Evolutionary conservation across 1,140 invertebrate species (phyloP), one percentile per base, ranked within the genome.

Genomic region (Drosophila fuyamai): DNA sequence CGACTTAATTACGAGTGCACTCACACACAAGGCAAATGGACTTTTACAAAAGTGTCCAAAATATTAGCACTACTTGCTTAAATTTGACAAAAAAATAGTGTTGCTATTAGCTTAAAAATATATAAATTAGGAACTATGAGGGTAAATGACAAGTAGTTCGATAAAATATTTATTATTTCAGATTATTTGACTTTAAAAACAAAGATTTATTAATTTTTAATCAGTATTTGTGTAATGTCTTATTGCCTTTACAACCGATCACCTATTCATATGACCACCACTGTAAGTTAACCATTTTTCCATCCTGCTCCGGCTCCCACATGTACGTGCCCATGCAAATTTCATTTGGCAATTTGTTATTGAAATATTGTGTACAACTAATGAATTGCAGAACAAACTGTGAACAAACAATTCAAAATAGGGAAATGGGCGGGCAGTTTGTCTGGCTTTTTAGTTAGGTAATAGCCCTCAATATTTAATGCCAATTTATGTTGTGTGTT

Each of bases 401-500:
- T 48, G 35, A 85, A 36, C 60, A 70, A 73, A 70, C 54, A 50
- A 51, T 36, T 43, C 65, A 27, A 36, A 27, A 35, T 10, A 14
- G 8, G 16, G 3, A 32, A 9, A 9, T 4, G 6, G 35, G 32
- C 9, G 13, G 29, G 13, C 76, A 63, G 76, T 79, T 76, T 66
- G 74, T 78, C 73, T 76, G 40, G 74, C 74, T 76, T 68, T 76
- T 75, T 44, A 65, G 73, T 61, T 78, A 36, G 79, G 44, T 79
- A 83, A 82, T 70, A 77, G 78, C 65, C 71, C 78, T 88, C 84
- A 89, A 89, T 86, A 86, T 86, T 86, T 88, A 88, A 86, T 86
- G 79, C 76, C 82, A 86, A 86, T 86, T 86, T 79, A 86, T 89
- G 75, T 74, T 84, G 78, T 76, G 77, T 85, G 65, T 74, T 77